Conservation (phyloP, 2,113 vertebrate genomes). For the Orcinus orca region DNA sequence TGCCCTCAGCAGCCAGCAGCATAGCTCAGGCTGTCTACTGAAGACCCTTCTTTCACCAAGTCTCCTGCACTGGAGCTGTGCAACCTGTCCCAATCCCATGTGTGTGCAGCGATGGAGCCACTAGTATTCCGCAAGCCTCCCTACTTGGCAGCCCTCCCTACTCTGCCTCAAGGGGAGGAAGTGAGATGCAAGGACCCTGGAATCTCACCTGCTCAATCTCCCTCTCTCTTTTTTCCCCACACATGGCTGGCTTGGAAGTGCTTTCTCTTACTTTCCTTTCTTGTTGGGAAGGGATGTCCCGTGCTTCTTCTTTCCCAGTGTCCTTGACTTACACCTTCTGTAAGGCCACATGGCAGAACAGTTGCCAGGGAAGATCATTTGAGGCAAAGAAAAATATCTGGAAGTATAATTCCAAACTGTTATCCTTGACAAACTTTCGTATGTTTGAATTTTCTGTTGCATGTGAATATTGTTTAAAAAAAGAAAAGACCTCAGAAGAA, state of each 20-base stretch:
- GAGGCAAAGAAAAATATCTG: background rate
- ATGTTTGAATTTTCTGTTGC: background rate
- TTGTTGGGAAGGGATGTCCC: background rate
- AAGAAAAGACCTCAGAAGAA: background rate
- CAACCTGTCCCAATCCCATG: background rate
- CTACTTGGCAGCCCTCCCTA: background rate
- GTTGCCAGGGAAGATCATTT: background rate
- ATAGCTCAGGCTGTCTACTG: background rate
- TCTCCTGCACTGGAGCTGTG: background rate
- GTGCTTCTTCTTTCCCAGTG: background rate
- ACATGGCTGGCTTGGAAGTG: background rate
- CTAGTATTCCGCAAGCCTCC: no score
- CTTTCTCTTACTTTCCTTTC: background rate
- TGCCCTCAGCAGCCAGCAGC: background rate
- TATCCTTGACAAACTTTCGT: background rate
- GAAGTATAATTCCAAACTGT: background rate
- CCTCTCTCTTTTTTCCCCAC: background rate
- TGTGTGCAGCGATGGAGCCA: background rate
- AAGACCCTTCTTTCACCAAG: background rate
- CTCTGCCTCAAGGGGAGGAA: background rate
- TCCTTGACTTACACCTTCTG: background rate
- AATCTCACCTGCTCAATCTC: background rate
- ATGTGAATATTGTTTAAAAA: background rate
- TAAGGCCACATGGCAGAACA: background rate
- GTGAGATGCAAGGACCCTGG: background rate